Evolutionary conservation across 2,888 invertebrate species (phyloP), one percentile per base, ranked within the genome.

Genomic region (Dysmachus trigonus): DNA sequence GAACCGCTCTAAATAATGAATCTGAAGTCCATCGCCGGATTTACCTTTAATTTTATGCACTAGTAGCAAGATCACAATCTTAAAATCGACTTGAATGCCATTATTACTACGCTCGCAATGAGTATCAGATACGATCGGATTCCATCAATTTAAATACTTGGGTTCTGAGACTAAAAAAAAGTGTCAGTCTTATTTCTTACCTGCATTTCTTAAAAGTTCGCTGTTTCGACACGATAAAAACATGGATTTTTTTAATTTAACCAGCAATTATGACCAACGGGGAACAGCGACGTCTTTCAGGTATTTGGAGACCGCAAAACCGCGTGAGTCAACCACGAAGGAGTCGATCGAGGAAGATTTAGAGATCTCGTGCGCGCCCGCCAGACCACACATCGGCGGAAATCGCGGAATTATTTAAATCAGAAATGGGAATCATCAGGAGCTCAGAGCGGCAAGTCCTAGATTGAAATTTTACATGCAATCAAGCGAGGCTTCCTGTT

Each of bases 391-490:
- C 62, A 62, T 62, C 62, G 62, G 62, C 62, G 62, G 62, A 62
- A 62, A 62, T 62, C 62, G 62, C 22, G 62, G 62, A 62, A 62
- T 62, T 62, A 62, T 62, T 62, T 62, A 62, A 62, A 62, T 62
- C 62, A 62, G 62, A 83, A 72, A 72, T n/a, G n/a, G 27, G 27
- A 72, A 83, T 72, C 83, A 41, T 35, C 71, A 38, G 22, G 30
- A 72, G 62, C 38, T 27, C 15, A 38, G 31, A 18, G 62, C 71
- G 38, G 41, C 41, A 51, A 84, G 41, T 47, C 73, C 72, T 84
- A 84, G 73, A 84, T 84, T 84, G 84, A 84, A 84, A 73, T 41
- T 84, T 84, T 84, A 84, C 84, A 84, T 84, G 84, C 84, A 84
- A 84, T 73, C 84, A 73, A 47, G 5, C 2, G 38, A 41, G 73